Percentiles rank a stretch among this genome's conserved stretches.
Evolutionary conservation across 2,113 vertebrate species (phyloP).

Genomic region (Myotis davidii): DNA sequence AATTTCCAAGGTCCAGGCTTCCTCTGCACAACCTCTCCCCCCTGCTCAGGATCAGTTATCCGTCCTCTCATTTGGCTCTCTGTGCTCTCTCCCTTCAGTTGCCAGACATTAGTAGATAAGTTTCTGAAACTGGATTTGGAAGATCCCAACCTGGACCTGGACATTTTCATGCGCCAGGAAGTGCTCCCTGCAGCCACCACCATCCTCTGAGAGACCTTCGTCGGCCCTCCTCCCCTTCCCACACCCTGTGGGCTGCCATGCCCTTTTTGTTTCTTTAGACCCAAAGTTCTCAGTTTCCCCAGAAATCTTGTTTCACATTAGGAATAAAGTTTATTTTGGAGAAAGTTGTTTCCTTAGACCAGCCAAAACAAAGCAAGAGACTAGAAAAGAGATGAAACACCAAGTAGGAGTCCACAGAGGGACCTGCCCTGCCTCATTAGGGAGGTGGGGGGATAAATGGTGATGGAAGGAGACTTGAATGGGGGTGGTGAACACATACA

Average conservation of each 20-base stretch:
- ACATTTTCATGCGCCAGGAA: conserved; percentile 90
- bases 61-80: neutral
- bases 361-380: neutral
- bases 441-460: neutral
- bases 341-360: conserved; percentile 17
- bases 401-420: neutral
- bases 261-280: neutral
- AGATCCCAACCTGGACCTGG: conserved; percentile 88
- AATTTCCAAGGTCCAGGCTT: neutral
- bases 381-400: neutral
- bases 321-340: conserved; percentile 71
- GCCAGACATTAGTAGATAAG: conserved; percentile 89
- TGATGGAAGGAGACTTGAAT: neutral
- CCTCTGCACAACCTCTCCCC: neutral
- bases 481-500: neutral
- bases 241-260: neutral
- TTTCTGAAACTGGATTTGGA: conserved; percentile 94
- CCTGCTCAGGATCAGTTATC: neutral
- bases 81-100: conserved; percentile 81
- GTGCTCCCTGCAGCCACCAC: conserved; percentile 87
- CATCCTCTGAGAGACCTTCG: conserved; percentile 76
- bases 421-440: neutral
- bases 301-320: conserved; percentile 31
- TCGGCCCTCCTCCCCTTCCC: neutral
- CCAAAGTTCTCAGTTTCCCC: conserved; percentile 7